phyloP scores from a whole-genome alignment of 1,140 invertebrate species.

The Pygmarrhopalites habei region DNA sequence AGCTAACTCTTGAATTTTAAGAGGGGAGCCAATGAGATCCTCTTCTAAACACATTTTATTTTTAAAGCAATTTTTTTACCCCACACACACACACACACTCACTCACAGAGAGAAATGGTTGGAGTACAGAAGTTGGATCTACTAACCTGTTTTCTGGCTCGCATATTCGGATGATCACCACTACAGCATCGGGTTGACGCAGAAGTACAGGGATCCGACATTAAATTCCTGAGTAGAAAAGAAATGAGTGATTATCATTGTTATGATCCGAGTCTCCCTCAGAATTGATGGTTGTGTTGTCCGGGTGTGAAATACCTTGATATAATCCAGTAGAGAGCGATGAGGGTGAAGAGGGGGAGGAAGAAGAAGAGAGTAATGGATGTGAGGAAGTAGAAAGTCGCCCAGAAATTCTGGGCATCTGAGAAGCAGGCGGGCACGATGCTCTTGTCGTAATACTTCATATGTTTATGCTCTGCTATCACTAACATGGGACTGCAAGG shows the following conservation, averaged over 20 bases:
- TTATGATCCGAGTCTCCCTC: too few relatives aligned
- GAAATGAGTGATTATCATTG: too few relatives aligned
- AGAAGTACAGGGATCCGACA: slow-evolving; percentile 57
- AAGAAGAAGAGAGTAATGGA: slow-evolving; percentile 76
- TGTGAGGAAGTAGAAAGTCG: slow-evolving; percentile 66
- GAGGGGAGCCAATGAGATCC: too few relatives aligned
- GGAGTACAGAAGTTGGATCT: too few relatives aligned
- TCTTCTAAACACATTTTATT: too few relatives aligned
- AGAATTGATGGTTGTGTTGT: too few relatives aligned
- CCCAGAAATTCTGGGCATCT: slow-evolving; percentile 62
- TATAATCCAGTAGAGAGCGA: slow-evolving; percentile 74
- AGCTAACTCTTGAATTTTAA: too few relatives aligned
- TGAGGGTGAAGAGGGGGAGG: slow-evolving; percentile 67
- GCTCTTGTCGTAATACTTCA: slow-evolving; percentile 59
- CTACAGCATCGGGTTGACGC: slow-evolving; percentile 25
- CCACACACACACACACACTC: too few relatives aligned
- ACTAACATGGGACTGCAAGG: slow-evolving; percentile 65
- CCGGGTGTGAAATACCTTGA: too few relatives aligned
- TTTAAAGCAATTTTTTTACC: too few relatives aligned
- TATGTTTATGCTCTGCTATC: slow-evolving; percentile 58
- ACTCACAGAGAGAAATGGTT: too few relatives aligned
- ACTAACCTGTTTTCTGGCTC: slow-evolving; percentile 39
- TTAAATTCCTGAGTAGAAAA: too few relatives aligned
- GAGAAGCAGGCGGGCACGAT: slow-evolving; percentile 66
- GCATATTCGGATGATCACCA: slow-evolving; percentile 39